These are phyloP conservation scores for Muscina levida DNA, from an alignment of 2,888 invertebrate genomes.

Conservation along the genomic window DNA sequence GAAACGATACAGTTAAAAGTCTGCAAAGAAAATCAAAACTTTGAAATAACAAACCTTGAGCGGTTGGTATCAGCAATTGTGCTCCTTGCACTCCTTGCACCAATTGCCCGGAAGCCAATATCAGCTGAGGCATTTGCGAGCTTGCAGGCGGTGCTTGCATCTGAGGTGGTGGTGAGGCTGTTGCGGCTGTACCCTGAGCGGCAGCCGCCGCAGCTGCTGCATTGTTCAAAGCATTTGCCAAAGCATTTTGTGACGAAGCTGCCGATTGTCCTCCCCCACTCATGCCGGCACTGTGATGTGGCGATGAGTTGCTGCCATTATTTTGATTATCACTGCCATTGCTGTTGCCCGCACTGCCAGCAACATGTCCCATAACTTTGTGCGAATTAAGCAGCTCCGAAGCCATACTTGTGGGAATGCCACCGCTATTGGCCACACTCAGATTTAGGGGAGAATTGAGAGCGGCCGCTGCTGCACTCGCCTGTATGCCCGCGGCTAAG, in stretches of 20 bases:
- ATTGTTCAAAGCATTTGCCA: slow-evolving; percentile 75
- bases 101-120: slow-evolving; percentile 94
- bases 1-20: no score
- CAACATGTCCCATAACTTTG: slow-evolving; percentile 70
- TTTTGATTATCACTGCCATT: slow-evolving; percentile 61
- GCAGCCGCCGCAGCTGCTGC: slow-evolving; percentile 70
- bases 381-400: slow-evolving; percentile 58
- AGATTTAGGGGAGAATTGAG: slow-evolving; percentile 91
- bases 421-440: slow-evolving; percentile 83
- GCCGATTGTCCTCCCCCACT: slow-evolving; percentile 60
- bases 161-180: slow-evolving; percentile 79
- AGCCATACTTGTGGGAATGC: slow-evolving; percentile 47
- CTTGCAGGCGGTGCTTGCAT: slow-evolving; percentile 75
- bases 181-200: slow-evolving; percentile 74
- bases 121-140: slow-evolving; percentile 90
- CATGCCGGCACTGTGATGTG: slow-evolving; percentile 53
- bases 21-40: not conserved
- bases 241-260: slow-evolving; percentile 68
- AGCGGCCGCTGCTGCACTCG: slow-evolving; percentile 81
- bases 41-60: slow-evolving; percentile 85
- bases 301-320: slow-evolving; percentile 55
- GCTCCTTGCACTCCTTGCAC: slow-evolving; percentile 96
- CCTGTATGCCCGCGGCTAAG: slow-evolving; percentile 78
- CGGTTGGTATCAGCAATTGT: slow-evolving; percentile 96
- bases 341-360: slow-evolving; percentile 57